Conservation (phyloP, 2,888 invertebrate species). For the Ichneumon xanthorius region DNA sequence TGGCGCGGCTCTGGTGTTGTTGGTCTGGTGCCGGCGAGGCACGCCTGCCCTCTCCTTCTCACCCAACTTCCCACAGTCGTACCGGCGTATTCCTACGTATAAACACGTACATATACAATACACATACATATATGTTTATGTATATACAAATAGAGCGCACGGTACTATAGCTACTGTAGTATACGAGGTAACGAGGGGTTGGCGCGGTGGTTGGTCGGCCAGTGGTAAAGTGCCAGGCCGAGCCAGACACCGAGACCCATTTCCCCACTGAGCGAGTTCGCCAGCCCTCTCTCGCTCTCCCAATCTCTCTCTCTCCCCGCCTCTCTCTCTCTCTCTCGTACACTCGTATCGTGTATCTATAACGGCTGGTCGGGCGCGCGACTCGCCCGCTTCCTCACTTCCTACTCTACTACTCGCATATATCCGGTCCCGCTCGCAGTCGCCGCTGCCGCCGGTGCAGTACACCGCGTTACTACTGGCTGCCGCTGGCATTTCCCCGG, state of each 20-base stretch:
- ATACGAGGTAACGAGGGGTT: slow-evolving; percentile 56
- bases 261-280: slow-evolving; percentile 72
- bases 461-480: slow-evolving; percentile 24
- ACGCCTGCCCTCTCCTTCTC: slow-evolving; percentile 15
- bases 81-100: background rate
- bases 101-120: slow-evolving; percentile 6
- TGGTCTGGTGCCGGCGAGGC: slow-evolving; percentile 17
- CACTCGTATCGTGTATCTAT: slow-evolving; percentile 48
- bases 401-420: slow-evolving; percentile 62
- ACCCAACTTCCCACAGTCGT: slow-evolving; percentile 21
- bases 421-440: slow-evolving; percentile 53
- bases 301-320: slow-evolving; percentile 23
- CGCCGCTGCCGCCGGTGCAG: slow-evolving; percentile 29
- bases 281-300: slow-evolving; percentile 58
- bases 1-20: slow-evolving; percentile 37
- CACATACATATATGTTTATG: background rate
- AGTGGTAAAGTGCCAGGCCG: slow-evolving; percentile 75
- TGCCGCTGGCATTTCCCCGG: slow-evolving; percentile 58
- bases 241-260: slow-evolving; percentile 79
- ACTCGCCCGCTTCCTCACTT: slow-evolving; percentile 62
- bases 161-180: background rate
- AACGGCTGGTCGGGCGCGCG: slow-evolving; percentile 52
- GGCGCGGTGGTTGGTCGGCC: slow-evolving; percentile 65
- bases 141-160: background rate
- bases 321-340: slow-evolving; percentile 44